Conservation (phyloP, 2,888 invertebrate species). For the Cetonia aurata region DNA sequence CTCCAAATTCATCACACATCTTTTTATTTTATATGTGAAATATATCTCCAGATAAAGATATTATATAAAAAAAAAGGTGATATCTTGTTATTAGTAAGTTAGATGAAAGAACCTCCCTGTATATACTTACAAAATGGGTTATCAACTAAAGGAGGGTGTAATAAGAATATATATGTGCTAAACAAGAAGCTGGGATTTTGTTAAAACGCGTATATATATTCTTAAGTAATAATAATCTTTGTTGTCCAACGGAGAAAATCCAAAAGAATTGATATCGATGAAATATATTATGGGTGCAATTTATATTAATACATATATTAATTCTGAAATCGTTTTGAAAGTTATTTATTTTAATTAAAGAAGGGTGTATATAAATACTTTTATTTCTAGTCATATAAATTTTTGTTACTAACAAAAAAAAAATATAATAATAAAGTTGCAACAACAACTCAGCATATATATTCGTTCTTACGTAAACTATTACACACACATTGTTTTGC, state of each 20-base stretch:
- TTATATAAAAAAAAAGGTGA: conserved; percentile 17
- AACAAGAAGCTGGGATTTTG: too few relatives aligned
- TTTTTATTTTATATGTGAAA: conserved; percentile 28
- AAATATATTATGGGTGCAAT: too few relatives aligned
- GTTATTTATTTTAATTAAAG: conserved; percentile 6
- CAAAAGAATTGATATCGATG: too few relatives aligned
- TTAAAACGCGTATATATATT: too few relatives aligned
- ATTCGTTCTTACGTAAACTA: conserved; percentile 1
- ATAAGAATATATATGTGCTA: too few relatives aligned
- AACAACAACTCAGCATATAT: conserved; percentile 5
- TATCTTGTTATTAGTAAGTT: conserved; percentile 24
- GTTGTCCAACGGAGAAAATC: too few relatives aligned
- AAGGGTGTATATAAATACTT: conserved; percentile 12
- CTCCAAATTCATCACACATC: conserved; percentile 14
- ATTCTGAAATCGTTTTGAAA: conserved; percentile 3
- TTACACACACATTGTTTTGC: conserved; percentile 21
- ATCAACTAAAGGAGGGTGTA: too few relatives aligned
- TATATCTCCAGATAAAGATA: conserved; percentile 31
- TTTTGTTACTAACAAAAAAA: background rate
- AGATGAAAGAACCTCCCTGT: conserved; percentile 13
- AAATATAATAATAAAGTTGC: conserved; percentile 1
- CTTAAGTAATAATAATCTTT: too few relatives aligned
- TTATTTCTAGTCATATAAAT: conserved; percentile 18
- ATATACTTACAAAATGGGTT: conserved; percentile 22
- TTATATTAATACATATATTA: background rate